A percentile compares a stretch with the other conserved stretches of the same genome.
phyloP scores from a whole-genome alignment of 2,113 vertebrate species.

The Sander lucioperca region DNA sequence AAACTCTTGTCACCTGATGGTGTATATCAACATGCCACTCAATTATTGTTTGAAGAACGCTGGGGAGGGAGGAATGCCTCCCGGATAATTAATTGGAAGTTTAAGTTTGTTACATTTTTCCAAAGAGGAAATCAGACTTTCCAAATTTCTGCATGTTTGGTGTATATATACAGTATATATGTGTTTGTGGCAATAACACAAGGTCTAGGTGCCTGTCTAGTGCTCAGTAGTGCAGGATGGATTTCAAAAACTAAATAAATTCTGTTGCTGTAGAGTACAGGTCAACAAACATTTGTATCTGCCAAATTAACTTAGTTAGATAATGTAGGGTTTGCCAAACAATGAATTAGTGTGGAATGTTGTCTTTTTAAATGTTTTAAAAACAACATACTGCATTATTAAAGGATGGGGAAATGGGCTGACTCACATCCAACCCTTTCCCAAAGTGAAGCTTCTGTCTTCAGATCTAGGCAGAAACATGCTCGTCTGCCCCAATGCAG shows the following conservation, averaged over 20 bases:
- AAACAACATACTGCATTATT: conserved; percentile 42
- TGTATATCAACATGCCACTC: background rate
- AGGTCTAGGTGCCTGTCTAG: background rate
- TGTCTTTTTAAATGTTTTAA: conserved; percentile 12
- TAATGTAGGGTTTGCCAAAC: conserved; percentile 1
- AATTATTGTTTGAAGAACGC: background rate
- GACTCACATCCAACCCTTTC: background rate
- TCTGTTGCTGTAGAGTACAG: background rate
- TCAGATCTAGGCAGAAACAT: conserved; percentile 22
- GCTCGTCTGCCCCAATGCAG: conserved; percentile 59
- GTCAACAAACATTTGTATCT: conserved; percentile 12
- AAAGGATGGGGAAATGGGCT: conserved; percentile 10
- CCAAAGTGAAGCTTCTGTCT: conserved; percentile 35
- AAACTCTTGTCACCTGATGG: background rate
- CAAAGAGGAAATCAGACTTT: background rate
- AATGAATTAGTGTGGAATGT: conserved; percentile 13
- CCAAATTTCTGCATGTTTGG: background rate
- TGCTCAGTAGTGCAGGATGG: background rate
- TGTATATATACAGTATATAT: too few relatives aligned
- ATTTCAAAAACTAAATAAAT: conserved; percentile 1
- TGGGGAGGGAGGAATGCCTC: background rate
- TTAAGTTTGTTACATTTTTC: background rate
- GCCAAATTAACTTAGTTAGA: background rate
- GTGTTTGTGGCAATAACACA: background rate
- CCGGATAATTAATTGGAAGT: background rate